Evolutionary conservation across 2,888 invertebrate species (phyloP), one percentile per base, ranked within the genome.

Genomic region (Stratiomys singularior): DNA sequence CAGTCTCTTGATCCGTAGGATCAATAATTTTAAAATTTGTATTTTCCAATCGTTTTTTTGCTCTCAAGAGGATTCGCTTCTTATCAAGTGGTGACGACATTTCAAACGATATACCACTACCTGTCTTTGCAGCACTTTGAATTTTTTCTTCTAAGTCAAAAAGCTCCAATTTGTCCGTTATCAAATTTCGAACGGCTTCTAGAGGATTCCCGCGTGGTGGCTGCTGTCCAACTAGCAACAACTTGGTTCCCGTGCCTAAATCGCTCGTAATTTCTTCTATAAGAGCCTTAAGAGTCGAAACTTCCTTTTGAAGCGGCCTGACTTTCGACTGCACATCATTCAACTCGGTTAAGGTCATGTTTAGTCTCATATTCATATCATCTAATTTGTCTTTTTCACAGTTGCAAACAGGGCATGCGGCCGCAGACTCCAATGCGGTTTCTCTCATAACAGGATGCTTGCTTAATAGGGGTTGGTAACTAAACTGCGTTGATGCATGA

Each of bases 21-120:
- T 79, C 79, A 7, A 60, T 27, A 25, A 79, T 79, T 69, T 77
- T 66, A 28, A 60, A 78, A 13, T 60, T 77, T 0, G 78, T 37
- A 63, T 69, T 46, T 1, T 47, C n/a, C 7, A 79, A 56, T 28
- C 46, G 28, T 63, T 77, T 58, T n/a, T 64, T 25, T 7, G 79
- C 79, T 11, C 76, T 37, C 27, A 71, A 74, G 0, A 78, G 77
- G 13, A 79, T 78, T 1, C 78, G 44, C 44, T 78, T 77, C 44
- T 79, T 79, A 37, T 79, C 79, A 18, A 79, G 63, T 1, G 78
- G 56, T 18, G 79, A 76, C 13, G 69, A 44, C 76, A 79, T 66
- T 44, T 79, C 79, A 63, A 79, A 79, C 0, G 63, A 28, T n/a
- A 79, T 78, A 4, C 79, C 79, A 18, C 60, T 44, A 0, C 37